phyloP scores from a whole-genome alignment of 2,113 vertebrate species.

The Bubalus kerabau region DNA sequence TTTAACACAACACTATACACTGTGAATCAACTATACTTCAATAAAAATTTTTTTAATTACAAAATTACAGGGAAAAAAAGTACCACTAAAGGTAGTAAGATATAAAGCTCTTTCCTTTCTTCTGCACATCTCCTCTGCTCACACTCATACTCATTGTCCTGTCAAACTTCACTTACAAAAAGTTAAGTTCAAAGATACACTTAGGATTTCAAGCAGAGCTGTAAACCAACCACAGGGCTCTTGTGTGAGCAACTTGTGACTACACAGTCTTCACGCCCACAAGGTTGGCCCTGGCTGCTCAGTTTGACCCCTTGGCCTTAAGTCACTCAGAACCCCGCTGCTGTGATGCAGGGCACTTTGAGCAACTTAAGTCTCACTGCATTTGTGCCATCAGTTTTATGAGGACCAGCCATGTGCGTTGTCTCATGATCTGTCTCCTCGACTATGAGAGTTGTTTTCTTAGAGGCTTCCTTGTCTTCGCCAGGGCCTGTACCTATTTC shows the following conservation, averaged over 20 bases:
- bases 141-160: neutral
- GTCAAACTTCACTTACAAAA: neutral
- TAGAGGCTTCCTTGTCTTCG: neutral
- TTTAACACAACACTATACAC: neutral
- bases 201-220: neutral
- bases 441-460: neutral
- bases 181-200: neutral
- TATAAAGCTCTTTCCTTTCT: neutral
- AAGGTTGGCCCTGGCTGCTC: neutral
- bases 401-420: neutral
- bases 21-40: neutral
- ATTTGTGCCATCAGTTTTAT: neutral
- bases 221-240: neutral
- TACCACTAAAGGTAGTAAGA: neutral
- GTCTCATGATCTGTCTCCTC: neutral
- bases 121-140: neutral
- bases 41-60: neutral
- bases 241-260: neutral
- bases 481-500: neutral
- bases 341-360: neutral
- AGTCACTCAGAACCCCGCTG: neutral
- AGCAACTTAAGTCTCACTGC: neutral
- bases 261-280: fast-evolving
- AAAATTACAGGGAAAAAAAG: neutral
- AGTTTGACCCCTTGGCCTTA: neutral